Evolutionary conservation across 2,888 invertebrate genomes (phyloP), one percentile per base, ranked within the genome.

Genomic region (Drosophila monieri): DNA sequence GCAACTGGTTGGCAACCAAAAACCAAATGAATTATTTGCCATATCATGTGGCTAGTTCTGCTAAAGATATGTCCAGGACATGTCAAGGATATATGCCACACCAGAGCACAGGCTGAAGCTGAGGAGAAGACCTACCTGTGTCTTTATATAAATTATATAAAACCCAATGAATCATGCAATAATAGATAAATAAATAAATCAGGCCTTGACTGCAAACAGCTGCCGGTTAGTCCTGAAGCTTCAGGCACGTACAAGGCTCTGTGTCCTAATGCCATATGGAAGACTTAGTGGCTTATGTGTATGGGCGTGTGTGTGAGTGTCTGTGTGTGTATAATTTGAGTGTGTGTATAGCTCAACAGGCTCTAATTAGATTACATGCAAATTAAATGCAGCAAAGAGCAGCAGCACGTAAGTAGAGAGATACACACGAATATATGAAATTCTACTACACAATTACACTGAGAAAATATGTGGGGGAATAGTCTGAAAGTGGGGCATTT

Each of bases 311-410:
- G 32, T 27, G 49, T 58, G 59, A 41, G 46, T 37, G 12, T 23
- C 32, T 41, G 18, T 14, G 43, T 48, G 30, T n/a, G 35, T 41
- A 43, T 39, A 15, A 14, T 21, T 21, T 21, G 48, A 27, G 27
- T 27, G 49, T 59, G 59, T 47, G 47, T 39, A 12, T 30, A 46
- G 21, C 48, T 32, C 66, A 66, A 56, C 37, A 56, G 49, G 69
- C 48, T 58, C 53, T 84, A 85, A 84, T 85, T 85, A 80, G 78
- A 84, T 85, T 85, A 80, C 74, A 80, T 80, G 77, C 71, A 78
- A 80, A 78, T 77, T 76, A 74, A 81, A 78, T 75, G 77, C 74
- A 71, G 64, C 55, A 54, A 62, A 64, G 53, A 47, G 52, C 37
- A 32, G 37, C 46, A 56, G 48, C 52, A 56, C 41, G 48, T 41